These are phyloP conservation scores for Hypotaenidia okinawae DNA, from an alignment of 2,797 vertebrate species.

Conservation along the genomic window DNA sequence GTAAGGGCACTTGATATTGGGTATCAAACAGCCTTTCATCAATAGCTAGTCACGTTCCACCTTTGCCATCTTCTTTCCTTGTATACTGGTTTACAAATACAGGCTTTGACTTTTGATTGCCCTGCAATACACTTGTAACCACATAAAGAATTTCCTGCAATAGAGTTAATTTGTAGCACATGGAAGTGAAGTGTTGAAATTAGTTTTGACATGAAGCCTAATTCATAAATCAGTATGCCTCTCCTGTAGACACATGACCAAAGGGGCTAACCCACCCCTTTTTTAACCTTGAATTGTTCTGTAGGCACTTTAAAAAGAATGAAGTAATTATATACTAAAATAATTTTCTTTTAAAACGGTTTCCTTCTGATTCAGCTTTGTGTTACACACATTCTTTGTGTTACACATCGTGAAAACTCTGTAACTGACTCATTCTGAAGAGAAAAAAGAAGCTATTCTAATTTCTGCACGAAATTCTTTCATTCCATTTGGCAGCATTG, in stretches of 20 bases:
- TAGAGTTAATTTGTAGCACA: background rate
- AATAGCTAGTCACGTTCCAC: background rate
- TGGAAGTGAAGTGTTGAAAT: slow-evolving; percentile 14
- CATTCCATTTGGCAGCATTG: background rate
- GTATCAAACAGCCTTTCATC: background rate
- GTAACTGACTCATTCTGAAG: background rate
- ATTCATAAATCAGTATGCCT: background rate
- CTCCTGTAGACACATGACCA: background rate
- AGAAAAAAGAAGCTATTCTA: background rate
- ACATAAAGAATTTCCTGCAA: background rate
- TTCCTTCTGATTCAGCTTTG: background rate
- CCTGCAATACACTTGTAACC: background rate
- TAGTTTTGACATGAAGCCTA: slow-evolving; percentile 4
- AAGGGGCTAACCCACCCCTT: background rate
- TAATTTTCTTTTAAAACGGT: background rate
- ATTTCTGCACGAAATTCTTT: background rate
- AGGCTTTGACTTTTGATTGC: background rate
- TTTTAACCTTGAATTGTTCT: background rate
- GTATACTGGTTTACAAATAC: background rate
- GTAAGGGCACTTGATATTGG: background rate
- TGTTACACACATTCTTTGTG: background rate
- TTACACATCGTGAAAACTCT: background rate
- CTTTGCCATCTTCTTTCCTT: background rate
- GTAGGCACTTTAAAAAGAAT: background rate
- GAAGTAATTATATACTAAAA: background rate